phyloP scores from a whole-genome alignment of 2,888 invertebrate genomes.

The Eristalis tenax region DNA sequence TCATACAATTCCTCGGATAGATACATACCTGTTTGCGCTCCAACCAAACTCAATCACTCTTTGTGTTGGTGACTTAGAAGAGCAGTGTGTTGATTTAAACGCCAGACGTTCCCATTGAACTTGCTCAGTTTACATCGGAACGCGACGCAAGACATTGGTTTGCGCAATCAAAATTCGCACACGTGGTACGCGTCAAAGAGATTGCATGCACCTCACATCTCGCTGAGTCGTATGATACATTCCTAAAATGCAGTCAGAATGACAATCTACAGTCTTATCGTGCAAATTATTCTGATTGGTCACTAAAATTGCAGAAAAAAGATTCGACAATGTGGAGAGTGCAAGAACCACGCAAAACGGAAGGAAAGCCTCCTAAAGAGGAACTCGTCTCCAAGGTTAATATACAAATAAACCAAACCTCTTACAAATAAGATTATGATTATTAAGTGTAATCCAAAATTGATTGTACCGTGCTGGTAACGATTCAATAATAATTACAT shows the following conservation, averaged over 20 bases:
- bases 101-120: conserved; percentile 55
- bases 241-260: conserved; percentile 73
- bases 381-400: conserved; percentile 63
- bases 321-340: neutral
- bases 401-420: conserved; percentile 16
- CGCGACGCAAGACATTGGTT: conserved; percentile 45
- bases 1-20: conserved; percentile 5
- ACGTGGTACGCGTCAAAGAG: conserved; percentile 7
- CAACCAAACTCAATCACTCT: neutral
- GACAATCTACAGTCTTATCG: conserved; percentile 79
- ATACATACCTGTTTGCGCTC: conserved; percentile 33
- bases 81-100: conserved; percentile 33
- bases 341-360: conserved; percentile 2
- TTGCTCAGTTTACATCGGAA: conserved; percentile 59
- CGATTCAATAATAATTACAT: conserved; percentile 16
- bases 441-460: conserved; percentile 4
- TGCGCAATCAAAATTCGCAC: neutral
- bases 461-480: neutral
- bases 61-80: conserved; percentile 28
- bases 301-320: conserved; percentile 24
- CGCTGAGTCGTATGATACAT: neutral
- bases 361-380: conserved; percentile 46
- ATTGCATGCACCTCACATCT: too few species aligned
- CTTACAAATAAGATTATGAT: conserved; percentile 5
- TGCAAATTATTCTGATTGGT: conserved; percentile 79